These are phyloP conservation scores for Colostygia pectinataria DNA, from an alignment of 2,888 invertebrate genomes.

Conservation along the genomic window DNA sequence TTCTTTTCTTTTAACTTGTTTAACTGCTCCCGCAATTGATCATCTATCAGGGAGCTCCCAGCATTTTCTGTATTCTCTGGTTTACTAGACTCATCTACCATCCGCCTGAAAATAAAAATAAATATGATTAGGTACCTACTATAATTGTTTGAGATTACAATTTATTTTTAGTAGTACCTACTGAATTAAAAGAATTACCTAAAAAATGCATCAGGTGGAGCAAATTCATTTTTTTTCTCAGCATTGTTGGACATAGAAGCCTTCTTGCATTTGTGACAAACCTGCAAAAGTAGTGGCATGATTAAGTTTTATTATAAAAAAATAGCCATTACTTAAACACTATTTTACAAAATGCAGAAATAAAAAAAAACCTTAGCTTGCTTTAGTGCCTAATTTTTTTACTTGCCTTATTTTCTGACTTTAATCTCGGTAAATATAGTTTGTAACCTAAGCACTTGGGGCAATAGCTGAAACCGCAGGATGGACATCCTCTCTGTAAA, in stretches of 20 bases:
- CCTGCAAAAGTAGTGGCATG: constrained; percentile 43
- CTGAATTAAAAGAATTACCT: constrained; percentile 78
- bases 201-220: constrained; percentile 82
- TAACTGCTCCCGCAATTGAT: constrained; percentile 86
- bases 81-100: constrained; percentile 1
- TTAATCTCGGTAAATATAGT: constrained; percentile 85
- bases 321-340: too few relatives aligned
- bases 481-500: constrained; percentile 90
- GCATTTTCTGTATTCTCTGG: constrained; percentile 7
- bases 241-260: constrained; percentile 31
- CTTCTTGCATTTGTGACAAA: constrained; percentile 66
- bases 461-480: constrained; percentile 93
- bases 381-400: too few relatives aligned
- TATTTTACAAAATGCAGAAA: too few relatives aligned
- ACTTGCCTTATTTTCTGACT: constrained; percentile 86
- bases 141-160: background rate
- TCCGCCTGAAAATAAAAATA: constrained; percentile 5
- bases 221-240: constrained; percentile 33
- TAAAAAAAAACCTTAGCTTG: too few relatives aligned
- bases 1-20: constrained; percentile 85
- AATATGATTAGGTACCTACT: background rate
- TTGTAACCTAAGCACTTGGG: constrained; percentile 90
- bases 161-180: background rate
- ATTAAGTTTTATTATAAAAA: too few relatives aligned
- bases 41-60: constrained; percentile 66